These are phyloP conservation scores for Lutjanus argentimaculatus DNA, from an alignment of 2,797 vertebrate species.

Conservation along the genomic window DNA sequence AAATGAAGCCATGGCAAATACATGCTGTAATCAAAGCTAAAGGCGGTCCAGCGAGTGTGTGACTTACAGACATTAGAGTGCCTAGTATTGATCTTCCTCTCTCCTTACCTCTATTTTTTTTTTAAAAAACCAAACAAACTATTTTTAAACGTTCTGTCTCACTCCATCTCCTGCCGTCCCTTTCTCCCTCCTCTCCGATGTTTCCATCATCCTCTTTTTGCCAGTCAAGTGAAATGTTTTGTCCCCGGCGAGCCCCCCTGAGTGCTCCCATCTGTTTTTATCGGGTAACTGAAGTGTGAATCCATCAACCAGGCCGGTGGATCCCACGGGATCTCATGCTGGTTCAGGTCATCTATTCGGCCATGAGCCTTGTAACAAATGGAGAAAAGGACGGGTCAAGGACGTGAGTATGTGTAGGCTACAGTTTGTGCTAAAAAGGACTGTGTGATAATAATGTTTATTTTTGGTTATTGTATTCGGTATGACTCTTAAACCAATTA, in stretches of 20 bases:
- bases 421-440: not conserved
- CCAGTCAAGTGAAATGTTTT: conserved; percentile 40
- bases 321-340: conserved; percentile 46
- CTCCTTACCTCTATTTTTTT: too few species aligned
- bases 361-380: conserved; percentile 20
- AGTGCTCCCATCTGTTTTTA: conserved; percentile 42
- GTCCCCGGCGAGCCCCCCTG: not conserved
- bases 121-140: too few species aligned
- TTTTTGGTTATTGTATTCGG: not conserved
- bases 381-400: conserved; percentile 22
- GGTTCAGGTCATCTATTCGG: conserved; percentile 31
- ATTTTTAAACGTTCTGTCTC: conserved; percentile 10
- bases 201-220: conserved; percentile 8
- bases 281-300: conserved; percentile 62
- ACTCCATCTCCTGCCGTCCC: not conserved
- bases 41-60: too few species aligned
- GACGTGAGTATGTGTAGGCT: not conserved
- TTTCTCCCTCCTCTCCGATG: not conserved
- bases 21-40: too few species aligned
- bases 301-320: conserved; percentile 43
- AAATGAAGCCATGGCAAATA: too few species aligned
- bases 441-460: not conserved
- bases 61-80: too few species aligned
- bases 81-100: not conserved
- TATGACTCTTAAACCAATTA: not conserved